Percentiles rank a stretch among this genome's conserved stretches.
These are phyloP conservation scores for Isichthys henryi DNA, from an alignment of 2,113 vertebrate species.

Conservation along the genomic window DNA sequence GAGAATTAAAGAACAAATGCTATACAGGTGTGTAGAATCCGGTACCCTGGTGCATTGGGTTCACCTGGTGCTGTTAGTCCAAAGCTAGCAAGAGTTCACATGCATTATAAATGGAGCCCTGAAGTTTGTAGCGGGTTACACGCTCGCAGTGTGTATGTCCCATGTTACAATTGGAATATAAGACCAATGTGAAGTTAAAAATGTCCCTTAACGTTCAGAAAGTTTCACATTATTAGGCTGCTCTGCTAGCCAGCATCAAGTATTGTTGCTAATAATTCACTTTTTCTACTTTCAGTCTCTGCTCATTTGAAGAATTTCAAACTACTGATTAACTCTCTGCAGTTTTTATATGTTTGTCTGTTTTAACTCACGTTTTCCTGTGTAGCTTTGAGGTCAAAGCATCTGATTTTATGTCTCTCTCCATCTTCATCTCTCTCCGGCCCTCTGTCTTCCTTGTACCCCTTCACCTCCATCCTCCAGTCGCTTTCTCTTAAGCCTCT, in stretches of 20 bases:
- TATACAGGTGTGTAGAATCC: neutral
- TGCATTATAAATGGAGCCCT: neutral
- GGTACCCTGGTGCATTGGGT: neutral
- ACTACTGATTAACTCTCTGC: slow-evolving; percentile 4
- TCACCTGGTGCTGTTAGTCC: neutral
- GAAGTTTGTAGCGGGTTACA: neutral
- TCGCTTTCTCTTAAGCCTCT: neutral
- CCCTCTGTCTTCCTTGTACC: neutral
- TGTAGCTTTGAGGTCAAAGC: neutral
- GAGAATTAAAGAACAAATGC: neutral
- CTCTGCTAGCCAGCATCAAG: neutral
- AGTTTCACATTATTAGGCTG: neutral
- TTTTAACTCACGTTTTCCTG: neutral
- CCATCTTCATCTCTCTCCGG: neutral
- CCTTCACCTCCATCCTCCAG: neutral
- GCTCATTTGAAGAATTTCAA: neutral
- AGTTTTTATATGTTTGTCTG: neutral
- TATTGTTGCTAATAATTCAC: neutral
- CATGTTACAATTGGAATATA: neutral
- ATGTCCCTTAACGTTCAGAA: neutral
- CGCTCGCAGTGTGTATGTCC: neutral
- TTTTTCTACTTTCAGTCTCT: neutral
- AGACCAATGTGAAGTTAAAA: neutral
- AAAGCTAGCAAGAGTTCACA: neutral
- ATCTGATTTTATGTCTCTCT: neutral